These are phyloP conservation scores for Puma concolor DNA, from an alignment of 2,113 vertebrate species.

Conservation along the genomic window DNA sequence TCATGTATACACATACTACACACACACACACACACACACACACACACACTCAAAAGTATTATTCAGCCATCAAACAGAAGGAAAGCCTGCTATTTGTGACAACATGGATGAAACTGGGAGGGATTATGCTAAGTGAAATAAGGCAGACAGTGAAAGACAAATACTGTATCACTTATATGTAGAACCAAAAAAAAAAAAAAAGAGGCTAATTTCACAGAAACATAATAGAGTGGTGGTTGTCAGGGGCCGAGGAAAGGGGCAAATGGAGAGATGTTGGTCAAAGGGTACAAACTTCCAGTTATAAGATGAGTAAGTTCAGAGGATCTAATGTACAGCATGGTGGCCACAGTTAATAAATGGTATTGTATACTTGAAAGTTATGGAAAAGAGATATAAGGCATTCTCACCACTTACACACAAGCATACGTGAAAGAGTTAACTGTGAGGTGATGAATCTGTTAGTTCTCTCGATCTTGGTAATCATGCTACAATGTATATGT, in stretches of 20 bases:
- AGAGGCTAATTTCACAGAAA: background rate
- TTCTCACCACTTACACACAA: background rate
- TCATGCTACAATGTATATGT: background rate
- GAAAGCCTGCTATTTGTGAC: background rate
- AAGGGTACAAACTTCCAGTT: background rate
- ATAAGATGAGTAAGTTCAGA: background rate
- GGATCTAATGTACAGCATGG: background rate
- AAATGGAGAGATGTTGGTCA: background rate
- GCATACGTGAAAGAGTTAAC: background rate
- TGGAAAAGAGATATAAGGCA: background rate
- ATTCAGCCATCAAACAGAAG: background rate
- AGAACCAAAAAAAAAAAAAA: background rate
- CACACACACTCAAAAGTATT: background rate
- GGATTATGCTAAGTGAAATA: background rate
- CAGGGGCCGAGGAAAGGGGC: background rate
- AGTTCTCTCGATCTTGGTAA: background rate
- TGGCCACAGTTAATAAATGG: background rate
- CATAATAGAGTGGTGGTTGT: background rate
- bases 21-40: background rate
- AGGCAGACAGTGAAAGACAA: background rate
- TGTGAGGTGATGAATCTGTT: background rate
- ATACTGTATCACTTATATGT: background rate
- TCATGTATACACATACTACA: background rate
- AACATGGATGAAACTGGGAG: background rate
- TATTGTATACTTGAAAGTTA: background rate